Evolutionary conservation across 2,888 invertebrate species (phyloP), one percentile per base, ranked within the genome.

Genomic region (Bugulina stolonifera): DNA sequence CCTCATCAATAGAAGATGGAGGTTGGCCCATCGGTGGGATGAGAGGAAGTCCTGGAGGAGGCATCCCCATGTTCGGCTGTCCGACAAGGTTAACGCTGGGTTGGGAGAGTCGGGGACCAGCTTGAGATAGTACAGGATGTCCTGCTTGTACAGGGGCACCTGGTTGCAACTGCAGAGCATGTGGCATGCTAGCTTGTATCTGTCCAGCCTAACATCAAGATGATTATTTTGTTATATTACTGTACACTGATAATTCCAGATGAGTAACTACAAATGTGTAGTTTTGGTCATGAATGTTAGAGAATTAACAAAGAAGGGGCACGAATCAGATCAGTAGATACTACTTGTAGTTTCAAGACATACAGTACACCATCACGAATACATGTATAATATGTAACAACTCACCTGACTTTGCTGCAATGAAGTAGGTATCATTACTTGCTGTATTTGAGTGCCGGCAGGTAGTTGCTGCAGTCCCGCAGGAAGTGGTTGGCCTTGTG

Each of bases 91-190:
- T 3, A 57, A 5, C n/a, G n/a, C n/a, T n/a, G n/a, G n/a, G 57
- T 25, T 57, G 57, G 5, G 25, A 57, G 14, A 57, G 57, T 25
- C 57, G 18, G 57, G 10, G 57, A 5, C 57, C 57, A 57, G 57
- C 25, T 57, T 57, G 57, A 5, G 57, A 18, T n/a, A 57, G 18
- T 5, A 25, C 57, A 23, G 57, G 57, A n/a, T 22, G n/a, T 5
- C 57, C 57, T 57, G 57, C 57, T n/a, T 57, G 57, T 25, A 57
- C 3, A 25, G 57, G 57, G 5, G 57, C 57, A 14, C 57, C 57
- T n/a, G 57, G 14, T 57, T 25, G 57, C 57, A 57, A 5, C 57
- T 57, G 57, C 52, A 52, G 10, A 18, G 52, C 52, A 14, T 52
- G 52, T 57, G 57, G 23, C 10, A 57, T 5, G 23, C 23, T 57